These are phyloP conservation scores for Drosophila setifemur DNA, from an alignment of 1,140 invertebrate species.

Conservation along the genomic window DNA sequence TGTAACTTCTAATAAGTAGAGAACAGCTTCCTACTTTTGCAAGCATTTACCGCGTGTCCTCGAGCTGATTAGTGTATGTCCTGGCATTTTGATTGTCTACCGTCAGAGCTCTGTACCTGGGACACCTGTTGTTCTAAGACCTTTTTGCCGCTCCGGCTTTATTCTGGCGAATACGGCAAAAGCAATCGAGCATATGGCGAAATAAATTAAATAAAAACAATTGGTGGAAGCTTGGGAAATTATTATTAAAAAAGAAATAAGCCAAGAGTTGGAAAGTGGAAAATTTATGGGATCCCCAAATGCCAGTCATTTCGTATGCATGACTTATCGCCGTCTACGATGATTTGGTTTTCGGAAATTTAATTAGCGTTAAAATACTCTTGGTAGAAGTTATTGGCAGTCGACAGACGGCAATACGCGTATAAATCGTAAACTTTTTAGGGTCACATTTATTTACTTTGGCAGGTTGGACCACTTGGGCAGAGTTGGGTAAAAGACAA, in stretches of 20 bases:
- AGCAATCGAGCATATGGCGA: constrained; percentile 57
- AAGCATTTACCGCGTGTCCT: constrained; percentile 39
- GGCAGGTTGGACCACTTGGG: constrained; percentile 14
- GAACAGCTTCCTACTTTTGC: background rate
- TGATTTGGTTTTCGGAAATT: constrained; percentile 51
- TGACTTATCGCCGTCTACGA: constrained; percentile 54
- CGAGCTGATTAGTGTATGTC: constrained; percentile 45
- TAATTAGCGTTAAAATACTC: constrained; percentile 71
- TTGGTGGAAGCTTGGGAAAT: constrained; percentile 16
- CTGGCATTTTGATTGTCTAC: constrained; percentile 58
- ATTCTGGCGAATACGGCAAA: constrained; percentile 3
- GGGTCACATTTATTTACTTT: constrained; percentile 62
- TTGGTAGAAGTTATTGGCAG: constrained; percentile 43
- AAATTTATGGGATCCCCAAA: constrained; percentile 14
- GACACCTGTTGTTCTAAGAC: constrained; percentile 40
- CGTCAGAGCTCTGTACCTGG: background rate
- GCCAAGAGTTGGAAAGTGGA: background rate
- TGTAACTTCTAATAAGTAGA: background rate
- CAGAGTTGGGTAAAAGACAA: background rate
- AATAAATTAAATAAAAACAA: constrained; percentile 76
- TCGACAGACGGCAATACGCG: constrained; percentile 30
- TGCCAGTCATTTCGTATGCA: constrained; percentile 65
- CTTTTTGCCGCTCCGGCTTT: constrained; percentile 1
- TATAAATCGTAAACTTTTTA: constrained; percentile 65
- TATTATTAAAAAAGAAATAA: constrained; percentile 37